phyloP scores from a whole-genome alignment of 1,140 invertebrate species.

The Musca vetustissima region DNA sequence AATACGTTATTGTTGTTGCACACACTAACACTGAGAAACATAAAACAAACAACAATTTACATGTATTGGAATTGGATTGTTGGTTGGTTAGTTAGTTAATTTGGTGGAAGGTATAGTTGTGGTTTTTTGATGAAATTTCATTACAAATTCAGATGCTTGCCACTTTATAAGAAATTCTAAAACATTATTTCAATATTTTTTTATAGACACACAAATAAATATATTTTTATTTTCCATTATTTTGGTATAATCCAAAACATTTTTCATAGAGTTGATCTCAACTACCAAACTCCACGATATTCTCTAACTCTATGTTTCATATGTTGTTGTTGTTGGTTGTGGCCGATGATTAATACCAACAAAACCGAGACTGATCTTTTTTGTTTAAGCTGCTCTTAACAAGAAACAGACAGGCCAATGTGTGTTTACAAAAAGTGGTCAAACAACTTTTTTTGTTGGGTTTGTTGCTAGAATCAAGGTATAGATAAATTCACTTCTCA shows the following conservation, averaged over 20 bases:
- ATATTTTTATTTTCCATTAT: background rate
- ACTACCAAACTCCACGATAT: too few relatives aligned
- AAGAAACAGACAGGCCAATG: too few relatives aligned
- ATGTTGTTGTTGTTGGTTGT: background rate
- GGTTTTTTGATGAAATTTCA: too few relatives aligned
- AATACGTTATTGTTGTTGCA: background rate
- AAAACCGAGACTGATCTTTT: too few relatives aligned
- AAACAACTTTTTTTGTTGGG: slow-evolving; percentile 19
- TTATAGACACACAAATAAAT: background rate
- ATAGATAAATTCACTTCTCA: too few relatives aligned
- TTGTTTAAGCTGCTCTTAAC: background rate
- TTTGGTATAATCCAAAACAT: background rate
- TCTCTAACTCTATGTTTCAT: too few relatives aligned
- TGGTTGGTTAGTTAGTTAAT: background rate
- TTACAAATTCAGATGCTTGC: too few relatives aligned
- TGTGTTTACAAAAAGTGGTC: slow-evolving; percentile 18
- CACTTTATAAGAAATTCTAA: background rate
- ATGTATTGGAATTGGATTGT: background rate
- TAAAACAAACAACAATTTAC: background rate
- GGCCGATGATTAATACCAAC: slow-evolving; percentile 6
- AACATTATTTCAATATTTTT: background rate
- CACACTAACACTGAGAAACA: background rate
- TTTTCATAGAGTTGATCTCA: background rate
- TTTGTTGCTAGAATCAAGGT: background rate
- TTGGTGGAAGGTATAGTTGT: too few relatives aligned